phyloP scores from a whole-genome alignment of 2,113 vertebrate genomes.

The Machaerirhynchus nigripectus region DNA sequence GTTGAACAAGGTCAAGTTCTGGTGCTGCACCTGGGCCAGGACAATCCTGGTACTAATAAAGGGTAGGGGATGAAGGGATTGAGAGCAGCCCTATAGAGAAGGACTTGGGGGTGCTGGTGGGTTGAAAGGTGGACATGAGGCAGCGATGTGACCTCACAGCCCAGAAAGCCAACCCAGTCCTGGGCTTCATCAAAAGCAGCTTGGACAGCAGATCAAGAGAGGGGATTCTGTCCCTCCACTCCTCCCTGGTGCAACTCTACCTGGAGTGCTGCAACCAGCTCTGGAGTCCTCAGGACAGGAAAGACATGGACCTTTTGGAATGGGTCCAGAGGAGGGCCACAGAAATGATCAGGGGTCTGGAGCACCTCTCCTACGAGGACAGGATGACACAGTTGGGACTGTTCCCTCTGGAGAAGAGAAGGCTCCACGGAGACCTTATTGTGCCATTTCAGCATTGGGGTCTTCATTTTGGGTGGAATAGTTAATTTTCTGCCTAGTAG shows the following conservation, averaged over 20 bases:
- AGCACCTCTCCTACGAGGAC: background rate
- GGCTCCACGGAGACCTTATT: background rate
- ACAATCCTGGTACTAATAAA: background rate
- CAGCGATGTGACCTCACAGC: background rate
- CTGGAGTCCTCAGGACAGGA: background rate
- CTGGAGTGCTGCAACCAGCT: background rate
- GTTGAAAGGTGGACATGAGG: background rate
- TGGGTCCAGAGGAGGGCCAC: background rate
- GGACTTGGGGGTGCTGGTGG: background rate
- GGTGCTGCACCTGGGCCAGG: background rate
- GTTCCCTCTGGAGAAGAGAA: background rate
- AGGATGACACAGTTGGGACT: background rate
- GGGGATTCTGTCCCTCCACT: background rate
- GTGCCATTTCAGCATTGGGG: background rate
- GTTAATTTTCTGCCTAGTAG: background rate
- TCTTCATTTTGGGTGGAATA: background rate
- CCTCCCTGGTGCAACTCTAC: background rate
- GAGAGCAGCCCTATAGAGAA: background rate
- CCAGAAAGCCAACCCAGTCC: background rate
- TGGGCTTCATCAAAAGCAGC: background rate
- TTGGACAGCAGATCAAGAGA: fast-evolving
- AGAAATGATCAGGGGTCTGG: background rate
- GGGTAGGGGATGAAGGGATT: background rate
- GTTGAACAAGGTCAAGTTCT: background rate
- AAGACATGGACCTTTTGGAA: background rate